Conservation (phyloP, 2,888 invertebrate genomes). For the Lamellibrachia satsuma region DNA sequence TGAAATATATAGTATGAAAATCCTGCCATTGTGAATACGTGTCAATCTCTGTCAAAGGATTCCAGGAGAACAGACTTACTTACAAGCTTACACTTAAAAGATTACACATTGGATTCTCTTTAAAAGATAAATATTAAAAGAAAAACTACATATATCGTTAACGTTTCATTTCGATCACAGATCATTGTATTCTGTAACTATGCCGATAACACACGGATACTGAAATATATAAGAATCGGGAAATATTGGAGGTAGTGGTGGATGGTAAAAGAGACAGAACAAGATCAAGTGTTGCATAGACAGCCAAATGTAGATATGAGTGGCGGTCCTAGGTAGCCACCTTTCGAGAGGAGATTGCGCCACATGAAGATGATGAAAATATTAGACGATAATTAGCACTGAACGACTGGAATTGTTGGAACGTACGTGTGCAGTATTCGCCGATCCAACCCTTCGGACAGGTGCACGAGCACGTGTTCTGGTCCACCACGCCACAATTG, state of each 20-base stretch:
- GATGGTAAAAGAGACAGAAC: no score
- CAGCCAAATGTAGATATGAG: no score
- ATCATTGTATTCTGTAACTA: neutral
- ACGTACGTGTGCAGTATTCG: neutral
- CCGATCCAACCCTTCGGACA: constrained; percentile 20
- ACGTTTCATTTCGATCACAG: neutral
- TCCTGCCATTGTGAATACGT: no score
- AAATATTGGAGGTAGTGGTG: no score
- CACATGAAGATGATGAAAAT: neutral
- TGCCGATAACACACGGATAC: neutral
- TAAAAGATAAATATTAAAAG: neutral
- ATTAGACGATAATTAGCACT: neutral
- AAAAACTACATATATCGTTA: neutral
- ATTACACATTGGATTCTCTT: neutral
- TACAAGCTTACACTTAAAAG: no score
- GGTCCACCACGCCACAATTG: neutral
- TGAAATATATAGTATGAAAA: no score
- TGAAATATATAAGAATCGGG: neutral
- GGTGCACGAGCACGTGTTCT: neutral
- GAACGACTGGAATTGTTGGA: neutral
- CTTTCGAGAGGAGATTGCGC: no score
- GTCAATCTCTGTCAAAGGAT: no score
- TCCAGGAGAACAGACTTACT: no score
- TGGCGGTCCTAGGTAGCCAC: no score
- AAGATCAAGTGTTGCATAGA: no score